Conservation (phyloP, 2,888 invertebrate species). For the Ditula angustiorana region DNA sequence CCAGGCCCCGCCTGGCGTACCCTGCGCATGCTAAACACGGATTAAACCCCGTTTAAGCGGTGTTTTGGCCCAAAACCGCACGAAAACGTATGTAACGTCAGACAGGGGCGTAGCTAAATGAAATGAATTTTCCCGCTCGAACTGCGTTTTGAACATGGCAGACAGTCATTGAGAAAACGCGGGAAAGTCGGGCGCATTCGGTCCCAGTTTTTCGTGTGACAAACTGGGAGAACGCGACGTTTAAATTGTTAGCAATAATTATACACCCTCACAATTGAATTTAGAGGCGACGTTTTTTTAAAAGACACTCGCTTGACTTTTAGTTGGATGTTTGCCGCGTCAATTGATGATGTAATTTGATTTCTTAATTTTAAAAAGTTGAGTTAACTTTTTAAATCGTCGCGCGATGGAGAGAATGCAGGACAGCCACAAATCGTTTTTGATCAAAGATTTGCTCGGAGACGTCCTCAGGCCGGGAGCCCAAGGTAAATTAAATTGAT, state of each 20-base stretch:
- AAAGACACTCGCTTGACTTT: neutral
- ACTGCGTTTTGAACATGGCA: conserved; percentile 75
- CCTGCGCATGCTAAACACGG: conserved; percentile 82
- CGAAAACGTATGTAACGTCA: conserved; percentile 81
- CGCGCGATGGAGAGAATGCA: conserved; percentile 68
- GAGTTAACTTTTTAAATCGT: conserved; percentile 6
- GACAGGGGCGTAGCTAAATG: conserved; percentile 82
- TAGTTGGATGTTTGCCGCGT: neutral
- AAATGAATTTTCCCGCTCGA: conserved; percentile 80
- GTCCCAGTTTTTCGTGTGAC: conserved; percentile 10
- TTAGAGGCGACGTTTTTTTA: too few species aligned
- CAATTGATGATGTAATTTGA: conserved; percentile 9
- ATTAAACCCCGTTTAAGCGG: conserved; percentile 84
- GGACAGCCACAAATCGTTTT: conserved; percentile 91
- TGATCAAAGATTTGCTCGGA: conserved; percentile 93
- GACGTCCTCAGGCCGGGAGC: conserved; percentile 86
- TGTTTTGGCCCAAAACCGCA: conserved; percentile 83
- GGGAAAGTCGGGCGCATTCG: conserved; percentile 70
- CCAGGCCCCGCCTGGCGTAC: conserved; percentile 61
- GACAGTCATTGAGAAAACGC: conserved; percentile 74
- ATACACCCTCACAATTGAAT: neutral
- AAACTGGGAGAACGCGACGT: neutral
- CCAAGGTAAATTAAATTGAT: conserved; percentile 50
- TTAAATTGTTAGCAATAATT: neutral
- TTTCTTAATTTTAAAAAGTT: conserved; percentile 18